phyloP scores from a whole-genome alignment of 2,888 invertebrate species.

The Chalcosyrphus nemorum region DNA sequence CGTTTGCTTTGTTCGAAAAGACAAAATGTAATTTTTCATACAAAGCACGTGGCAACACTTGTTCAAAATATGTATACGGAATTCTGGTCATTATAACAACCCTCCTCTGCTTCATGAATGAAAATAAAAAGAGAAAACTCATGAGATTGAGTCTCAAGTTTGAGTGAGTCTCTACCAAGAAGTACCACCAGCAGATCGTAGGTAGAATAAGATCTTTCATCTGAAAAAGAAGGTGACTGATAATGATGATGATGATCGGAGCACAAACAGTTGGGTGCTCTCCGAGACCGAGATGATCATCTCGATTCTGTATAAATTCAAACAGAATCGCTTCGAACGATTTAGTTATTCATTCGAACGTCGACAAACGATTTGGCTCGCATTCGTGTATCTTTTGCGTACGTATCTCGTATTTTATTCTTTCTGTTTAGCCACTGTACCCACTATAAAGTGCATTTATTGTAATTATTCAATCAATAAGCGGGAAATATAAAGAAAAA shows the following conservation, averaged over 20 bases:
- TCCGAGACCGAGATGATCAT: not conserved
- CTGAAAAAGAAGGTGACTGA: slow-evolving; percentile 1
- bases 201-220: not conserved
- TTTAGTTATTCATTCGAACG: slow-evolving; percentile 76
- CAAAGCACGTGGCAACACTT: slow-evolving; percentile 10
- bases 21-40: not conserved
- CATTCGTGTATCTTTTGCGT: slow-evolving; percentile 18
- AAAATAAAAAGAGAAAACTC: not conserved
- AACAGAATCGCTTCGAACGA: slow-evolving; percentile 76
- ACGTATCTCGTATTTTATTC: slow-evolving; percentile 31
- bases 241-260: not conserved
- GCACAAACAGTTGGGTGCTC: slow-evolving; percentile 37
- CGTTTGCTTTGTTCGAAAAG: not conserved
- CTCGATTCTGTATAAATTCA: slow-evolving; percentile 77
- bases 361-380: slow-evolving; percentile 38
- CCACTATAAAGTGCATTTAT: slow-evolving; percentile 50
- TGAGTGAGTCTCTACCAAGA: not conserved
- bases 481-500: not conserved
- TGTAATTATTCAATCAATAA: slow-evolving; percentile 60
- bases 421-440: slow-evolving; percentile 34
- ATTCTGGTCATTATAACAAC: not conserved
- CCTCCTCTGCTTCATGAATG: too few species aligned
- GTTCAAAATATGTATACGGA: not conserved
- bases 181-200: not conserved
- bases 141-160: not conserved